Conservation (phyloP, 2,113 vertebrate genomes). For the Trematocara variabile region DNA sequence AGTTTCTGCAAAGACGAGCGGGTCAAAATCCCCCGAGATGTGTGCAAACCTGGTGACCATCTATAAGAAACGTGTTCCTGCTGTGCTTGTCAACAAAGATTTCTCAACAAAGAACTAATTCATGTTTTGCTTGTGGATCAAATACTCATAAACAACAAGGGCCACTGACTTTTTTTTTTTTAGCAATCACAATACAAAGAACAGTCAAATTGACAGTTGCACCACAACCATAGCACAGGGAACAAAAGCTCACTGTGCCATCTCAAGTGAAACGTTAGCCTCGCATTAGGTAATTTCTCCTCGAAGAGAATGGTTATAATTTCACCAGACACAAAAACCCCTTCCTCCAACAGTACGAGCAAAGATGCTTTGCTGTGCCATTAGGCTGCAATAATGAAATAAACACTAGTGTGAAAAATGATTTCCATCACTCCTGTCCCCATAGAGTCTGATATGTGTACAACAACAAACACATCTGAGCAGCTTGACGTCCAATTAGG, state of each 20-base stretch:
- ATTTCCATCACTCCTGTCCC: conserved; percentile 63
- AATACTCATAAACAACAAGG: not conserved
- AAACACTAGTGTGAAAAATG: conserved; percentile 63
- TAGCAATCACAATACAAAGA: not conserved
- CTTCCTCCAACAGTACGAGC: conserved; percentile 49
- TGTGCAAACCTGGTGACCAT: not conserved
- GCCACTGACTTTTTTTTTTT: not conserved
- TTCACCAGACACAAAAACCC: conserved; percentile 45
- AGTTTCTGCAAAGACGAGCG: not conserved
- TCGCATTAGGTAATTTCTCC: conserved; percentile 43
- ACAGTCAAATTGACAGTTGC: conserved; percentile 11
- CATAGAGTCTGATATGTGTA: conserved; percentile 52
- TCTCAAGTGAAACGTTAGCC: conserved; percentile 52
- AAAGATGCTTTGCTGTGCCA: conserved; percentile 58
- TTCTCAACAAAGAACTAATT: not conserved
- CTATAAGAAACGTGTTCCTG: not conserved
- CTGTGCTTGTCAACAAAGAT: not conserved
- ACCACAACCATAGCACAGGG: not conserved
- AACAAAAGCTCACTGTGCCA: not conserved
- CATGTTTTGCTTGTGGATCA: not conserved
- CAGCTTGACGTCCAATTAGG: conserved; percentile 41
- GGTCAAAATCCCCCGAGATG: not conserved
- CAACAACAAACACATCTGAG: conserved; percentile 58
- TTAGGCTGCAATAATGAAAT: conserved; percentile 69
- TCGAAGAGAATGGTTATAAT: conserved; percentile 35